Conservation (phyloP, 2,888 invertebrate genomes). For the Ormyrus thymus region DNA sequence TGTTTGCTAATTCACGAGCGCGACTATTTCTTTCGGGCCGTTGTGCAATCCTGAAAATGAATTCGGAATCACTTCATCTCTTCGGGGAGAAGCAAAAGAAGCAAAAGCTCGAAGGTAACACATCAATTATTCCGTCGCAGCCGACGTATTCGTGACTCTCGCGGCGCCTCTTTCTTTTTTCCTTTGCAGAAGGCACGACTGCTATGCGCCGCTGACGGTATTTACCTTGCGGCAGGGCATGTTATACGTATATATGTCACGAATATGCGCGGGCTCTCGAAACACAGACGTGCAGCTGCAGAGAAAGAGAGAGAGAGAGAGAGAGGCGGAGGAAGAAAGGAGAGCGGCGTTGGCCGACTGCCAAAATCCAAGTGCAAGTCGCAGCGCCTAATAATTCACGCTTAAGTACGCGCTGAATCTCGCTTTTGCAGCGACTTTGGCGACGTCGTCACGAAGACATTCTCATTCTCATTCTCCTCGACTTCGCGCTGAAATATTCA, state of each 20-base stretch:
- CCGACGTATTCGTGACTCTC: too few relatives aligned
- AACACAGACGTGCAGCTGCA: neutral
- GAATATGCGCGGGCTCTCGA: neutral
- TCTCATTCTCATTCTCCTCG: neutral
- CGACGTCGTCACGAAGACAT: constrained; percentile 4
- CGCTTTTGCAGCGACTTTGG: neutral
- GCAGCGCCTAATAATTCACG: constrained; percentile 36
- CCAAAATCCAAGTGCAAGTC: constrained; percentile 22
- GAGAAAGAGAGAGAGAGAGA: too few relatives aligned
- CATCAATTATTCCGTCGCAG: too few relatives aligned
- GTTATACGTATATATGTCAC: neutral
- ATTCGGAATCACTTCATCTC: too few relatives aligned
- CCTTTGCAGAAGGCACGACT: too few relatives aligned
- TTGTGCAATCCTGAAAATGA: too few relatives aligned
- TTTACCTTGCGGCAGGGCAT: neutral
- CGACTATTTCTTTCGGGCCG: too few relatives aligned
- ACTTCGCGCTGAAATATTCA: constrained; percentile 14
- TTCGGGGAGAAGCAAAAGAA: too few relatives aligned
- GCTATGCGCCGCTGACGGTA: too few relatives aligned
- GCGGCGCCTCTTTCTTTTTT: too few relatives aligned
- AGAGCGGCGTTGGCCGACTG: constrained; percentile 3
- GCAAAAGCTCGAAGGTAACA: too few relatives aligned
- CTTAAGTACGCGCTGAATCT: constrained; percentile 34
- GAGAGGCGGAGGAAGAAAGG: neutral
- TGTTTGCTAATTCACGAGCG: too few relatives aligned